phyloP scores from a whole-genome alignment of 2,113 vertebrate genomes.

The Psittacula cyanocephala region DNA sequence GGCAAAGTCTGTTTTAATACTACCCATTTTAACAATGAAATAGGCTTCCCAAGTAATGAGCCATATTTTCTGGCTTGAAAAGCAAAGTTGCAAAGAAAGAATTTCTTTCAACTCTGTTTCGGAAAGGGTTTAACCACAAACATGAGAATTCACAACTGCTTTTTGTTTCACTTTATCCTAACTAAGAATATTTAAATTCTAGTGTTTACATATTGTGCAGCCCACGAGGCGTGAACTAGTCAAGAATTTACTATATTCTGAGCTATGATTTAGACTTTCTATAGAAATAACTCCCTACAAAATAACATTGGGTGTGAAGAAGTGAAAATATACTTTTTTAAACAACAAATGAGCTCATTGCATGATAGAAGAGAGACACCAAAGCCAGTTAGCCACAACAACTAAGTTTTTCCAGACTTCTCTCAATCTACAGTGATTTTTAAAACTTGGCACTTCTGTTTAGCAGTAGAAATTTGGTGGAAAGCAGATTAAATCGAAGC shows the following conservation, averaged over 20 bases:
- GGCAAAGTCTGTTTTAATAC: background rate
- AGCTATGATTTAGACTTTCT: background rate
- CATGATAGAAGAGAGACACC: background rate
- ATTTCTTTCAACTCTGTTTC: background rate
- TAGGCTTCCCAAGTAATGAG: background rate
- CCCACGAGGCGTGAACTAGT: background rate
- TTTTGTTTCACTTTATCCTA: conserved; percentile 11
- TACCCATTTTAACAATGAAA: background rate
- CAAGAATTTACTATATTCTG: background rate
- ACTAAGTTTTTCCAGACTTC: background rate
- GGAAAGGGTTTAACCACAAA: background rate
- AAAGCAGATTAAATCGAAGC: background rate
- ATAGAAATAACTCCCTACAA: background rate
- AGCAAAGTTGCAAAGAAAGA: background rate
- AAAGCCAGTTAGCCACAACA: background rate
- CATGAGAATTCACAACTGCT: background rate
- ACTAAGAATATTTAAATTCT: background rate
- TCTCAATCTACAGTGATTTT: background rate
- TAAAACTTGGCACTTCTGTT: background rate
- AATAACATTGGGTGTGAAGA: background rate
- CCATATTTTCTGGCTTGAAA: background rate
- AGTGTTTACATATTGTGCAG: background rate
- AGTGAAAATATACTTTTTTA: background rate
- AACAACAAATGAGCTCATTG: background rate
- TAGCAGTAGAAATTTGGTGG: background rate